Conservation (phyloP, 2,797 vertebrate species). For the Molossus alvarezi region DNA sequence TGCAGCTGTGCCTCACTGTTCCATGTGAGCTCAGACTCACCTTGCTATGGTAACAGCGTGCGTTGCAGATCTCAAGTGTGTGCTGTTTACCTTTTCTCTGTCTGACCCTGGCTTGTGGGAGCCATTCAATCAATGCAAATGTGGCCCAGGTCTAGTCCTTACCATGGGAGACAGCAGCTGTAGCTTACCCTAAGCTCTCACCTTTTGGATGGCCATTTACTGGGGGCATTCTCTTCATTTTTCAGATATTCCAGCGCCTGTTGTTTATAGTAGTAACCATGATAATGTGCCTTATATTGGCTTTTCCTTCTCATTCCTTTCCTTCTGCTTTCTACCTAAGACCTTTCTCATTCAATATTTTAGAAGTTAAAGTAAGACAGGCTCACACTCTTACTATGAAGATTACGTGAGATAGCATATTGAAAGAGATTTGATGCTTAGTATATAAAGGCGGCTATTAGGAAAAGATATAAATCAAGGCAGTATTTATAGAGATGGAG, state of each 20-base stretch:
- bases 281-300: neutral
- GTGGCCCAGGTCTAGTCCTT: neutral
- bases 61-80: neutral
- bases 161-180: neutral
- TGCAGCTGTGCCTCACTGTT: neutral
- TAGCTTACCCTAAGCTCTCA: neutral
- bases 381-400: neutral
- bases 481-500: neutral
- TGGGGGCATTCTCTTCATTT: neutral
- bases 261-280: neutral
- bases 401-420: neutral
- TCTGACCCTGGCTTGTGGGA: neutral
- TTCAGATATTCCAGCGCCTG: neutral
- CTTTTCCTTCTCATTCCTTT: neutral
- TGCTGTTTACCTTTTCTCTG: neutral
- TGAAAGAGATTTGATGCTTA: constrained; percentile 4
- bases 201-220: constrained; percentile 5
- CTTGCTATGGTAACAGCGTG: neutral
- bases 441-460: neutral
- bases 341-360: neutral
- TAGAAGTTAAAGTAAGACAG: neutral
- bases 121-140: neutral
- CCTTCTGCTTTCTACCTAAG: constrained; percentile 2
- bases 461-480: neutral
- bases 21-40: neutral